phyloP scores from a whole-genome alignment of 2,113 vertebrate genomes.

The Cisticola juncidis region DNA sequence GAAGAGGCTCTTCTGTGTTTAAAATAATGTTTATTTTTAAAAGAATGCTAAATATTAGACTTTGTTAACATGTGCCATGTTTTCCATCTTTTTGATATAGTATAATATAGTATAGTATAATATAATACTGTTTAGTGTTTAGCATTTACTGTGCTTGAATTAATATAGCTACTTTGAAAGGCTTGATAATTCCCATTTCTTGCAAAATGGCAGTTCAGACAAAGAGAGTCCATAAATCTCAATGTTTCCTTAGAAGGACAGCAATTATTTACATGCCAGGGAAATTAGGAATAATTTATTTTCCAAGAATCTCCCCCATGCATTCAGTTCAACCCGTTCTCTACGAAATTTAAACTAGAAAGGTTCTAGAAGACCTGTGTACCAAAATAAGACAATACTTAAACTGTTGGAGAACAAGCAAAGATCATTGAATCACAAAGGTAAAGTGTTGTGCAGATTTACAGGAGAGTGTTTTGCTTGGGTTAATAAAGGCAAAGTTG shows the following conservation, averaged over 20 bases:
- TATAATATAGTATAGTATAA: not conserved
- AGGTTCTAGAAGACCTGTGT: not conserved
- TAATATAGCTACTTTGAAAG: not conserved
- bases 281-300: not conserved
- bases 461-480: not conserved
- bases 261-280: not conserved
- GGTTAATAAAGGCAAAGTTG: not conserved
- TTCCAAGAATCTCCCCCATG: not conserved
- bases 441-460: not conserved
- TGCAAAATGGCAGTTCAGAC: not conserved
- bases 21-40: conserved; percentile 31
- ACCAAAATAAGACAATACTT: not conserved
- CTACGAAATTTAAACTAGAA: not conserved
- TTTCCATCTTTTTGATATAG: not conserved
- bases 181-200: not conserved
- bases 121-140: not conserved
- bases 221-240: not conserved
- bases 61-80: not conserved
- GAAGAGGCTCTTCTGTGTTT: conserved; percentile 30
- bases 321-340: not conserved
- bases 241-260: rapidly evolving
- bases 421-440: not conserved
- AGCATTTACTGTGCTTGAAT: not conserved
- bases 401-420: not conserved
- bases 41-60: conserved; percentile 15